These are phyloP conservation scores for Phaethon lepturus DNA, from an alignment of 2,113 vertebrate species.

Conservation along the genomic window DNA sequence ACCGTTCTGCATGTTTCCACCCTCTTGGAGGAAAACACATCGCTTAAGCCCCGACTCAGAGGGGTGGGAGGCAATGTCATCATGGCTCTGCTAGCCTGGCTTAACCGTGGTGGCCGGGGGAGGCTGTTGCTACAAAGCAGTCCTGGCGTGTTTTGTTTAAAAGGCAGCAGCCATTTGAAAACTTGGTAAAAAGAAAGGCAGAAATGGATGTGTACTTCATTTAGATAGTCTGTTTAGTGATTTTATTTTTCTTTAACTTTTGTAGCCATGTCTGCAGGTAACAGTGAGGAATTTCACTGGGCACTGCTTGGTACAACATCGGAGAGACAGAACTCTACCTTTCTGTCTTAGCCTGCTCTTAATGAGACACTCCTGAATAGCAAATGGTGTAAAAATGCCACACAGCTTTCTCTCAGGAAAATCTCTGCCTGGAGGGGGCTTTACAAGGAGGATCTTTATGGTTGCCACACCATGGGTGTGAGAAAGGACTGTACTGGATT, in stretches of 20 bases:
- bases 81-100: background rate
- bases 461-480: background rate
- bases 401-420: background rate
- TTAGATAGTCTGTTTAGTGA: background rate
- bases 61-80: no score
- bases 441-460: background rate
- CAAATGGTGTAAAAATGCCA: background rate
- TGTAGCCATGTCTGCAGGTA: background rate
- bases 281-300: background rate
- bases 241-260: background rate
- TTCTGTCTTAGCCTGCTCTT: background rate
- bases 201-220: background rate
- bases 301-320: fast-evolving
- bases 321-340: background rate
- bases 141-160: fast-evolving
- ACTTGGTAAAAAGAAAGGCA: background rate
- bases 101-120: background rate
- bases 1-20: background rate
- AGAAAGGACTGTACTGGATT: background rate
- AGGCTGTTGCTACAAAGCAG: background rate
- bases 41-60: background rate
- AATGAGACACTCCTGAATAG: background rate
- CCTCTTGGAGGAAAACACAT: fast-evolving
- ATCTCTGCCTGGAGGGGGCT: background rate
- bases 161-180: background rate